phyloP scores from a whole-genome alignment of 2,888 invertebrate species.

The Beris morrisii region DNA sequence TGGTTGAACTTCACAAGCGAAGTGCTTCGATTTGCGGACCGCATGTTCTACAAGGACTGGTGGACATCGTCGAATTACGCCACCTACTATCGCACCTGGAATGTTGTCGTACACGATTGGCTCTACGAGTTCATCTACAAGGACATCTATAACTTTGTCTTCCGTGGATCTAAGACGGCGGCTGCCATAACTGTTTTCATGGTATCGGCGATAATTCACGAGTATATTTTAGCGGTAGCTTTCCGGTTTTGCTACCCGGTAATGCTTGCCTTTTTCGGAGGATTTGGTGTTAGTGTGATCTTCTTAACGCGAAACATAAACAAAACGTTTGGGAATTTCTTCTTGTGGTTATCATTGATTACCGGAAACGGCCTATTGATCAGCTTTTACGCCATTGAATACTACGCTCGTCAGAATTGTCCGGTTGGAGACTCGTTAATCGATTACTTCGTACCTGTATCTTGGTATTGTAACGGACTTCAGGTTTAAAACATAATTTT shows the following conservation, averaged over 20 bases:
- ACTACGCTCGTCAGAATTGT: constrained; percentile 77
- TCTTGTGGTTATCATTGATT: constrained; percentile 76
- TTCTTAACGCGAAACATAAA: constrained; percentile 55
- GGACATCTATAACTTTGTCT: constrained; percentile 60
- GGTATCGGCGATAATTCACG: constrained; percentile 81
- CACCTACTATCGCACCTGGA: constrained; percentile 84
- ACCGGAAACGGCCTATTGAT: constrained; percentile 66
- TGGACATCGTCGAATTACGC: constrained; percentile 81
- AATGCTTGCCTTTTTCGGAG: constrained; percentile 72
- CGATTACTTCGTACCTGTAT: constrained; percentile 8
- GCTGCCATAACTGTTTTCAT: constrained; percentile 67
- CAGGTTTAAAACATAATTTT: no score
- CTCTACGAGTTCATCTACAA: constrained; percentile 81
- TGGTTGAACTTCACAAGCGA: constrained; percentile 92
- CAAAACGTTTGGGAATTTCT: constrained; percentile 65
- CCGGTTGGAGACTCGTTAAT: constrained; percentile 1
- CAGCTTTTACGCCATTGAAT: constrained; percentile 79
- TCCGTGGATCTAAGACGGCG: constrained; percentile 51
- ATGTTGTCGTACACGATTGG: constrained; percentile 88
- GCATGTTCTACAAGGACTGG: constrained; percentile 84
- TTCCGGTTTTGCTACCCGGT: constrained; percentile 87
- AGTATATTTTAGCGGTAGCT: constrained; percentile 73
- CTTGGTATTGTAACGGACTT: constrained; percentile 18
- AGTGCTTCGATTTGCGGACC: constrained; percentile 77
- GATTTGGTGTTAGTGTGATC: constrained; percentile 63